Evolutionary conservation across 1,140 invertebrate species (phyloP), one percentile per base, ranked within the genome.

Genomic region (Diuraphis noxia): DNA sequence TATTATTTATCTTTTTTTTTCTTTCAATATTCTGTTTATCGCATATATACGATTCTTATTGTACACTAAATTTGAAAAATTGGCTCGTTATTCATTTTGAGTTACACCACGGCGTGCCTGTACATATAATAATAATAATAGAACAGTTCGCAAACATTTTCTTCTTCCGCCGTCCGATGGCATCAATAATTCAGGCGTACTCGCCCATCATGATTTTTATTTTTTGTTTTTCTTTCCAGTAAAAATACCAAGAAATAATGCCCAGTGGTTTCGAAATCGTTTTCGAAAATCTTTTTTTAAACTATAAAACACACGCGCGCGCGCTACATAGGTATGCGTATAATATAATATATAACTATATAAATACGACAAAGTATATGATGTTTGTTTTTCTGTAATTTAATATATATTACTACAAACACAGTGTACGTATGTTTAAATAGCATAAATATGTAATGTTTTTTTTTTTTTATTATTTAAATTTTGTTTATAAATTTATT

Each of bases 211-310:
- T n/a, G n/a, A n/a, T n/a, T 77, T 72, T 72, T 88, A 19, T 52
- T 2, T 77, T 43, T 90, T 90, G 25, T 17, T n/a, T 72, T 72
- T 72, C 30, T n/a, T 72, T n/a, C 4, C 3, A 36, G 36, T n/a
- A 34, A 46, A 21, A 77, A 79, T 46, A 79, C 63, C 7, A 79
- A n/a, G 41, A 90, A 90, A 90, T 34, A 41, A 90, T 63, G 23
- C n/a, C 88, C 7, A 90, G 46, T 46, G 56, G 63, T 79, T 90
- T 89, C 88, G 19, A 77, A 89, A 77, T 43, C 38, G 19, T 88
- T 88, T 36, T 86, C 4, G 7, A 40, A 88, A 63, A 86, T 86
- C 34, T 25, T 38, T 38, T 34, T 36, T 1, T 38, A 38, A 52
- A 86, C 30, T 85, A 85, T 49, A 41, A 41, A 13, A 30, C 1